phyloP scores from a whole-genome alignment of 2,797 vertebrate species.

The Rachycentron canadum region DNA sequence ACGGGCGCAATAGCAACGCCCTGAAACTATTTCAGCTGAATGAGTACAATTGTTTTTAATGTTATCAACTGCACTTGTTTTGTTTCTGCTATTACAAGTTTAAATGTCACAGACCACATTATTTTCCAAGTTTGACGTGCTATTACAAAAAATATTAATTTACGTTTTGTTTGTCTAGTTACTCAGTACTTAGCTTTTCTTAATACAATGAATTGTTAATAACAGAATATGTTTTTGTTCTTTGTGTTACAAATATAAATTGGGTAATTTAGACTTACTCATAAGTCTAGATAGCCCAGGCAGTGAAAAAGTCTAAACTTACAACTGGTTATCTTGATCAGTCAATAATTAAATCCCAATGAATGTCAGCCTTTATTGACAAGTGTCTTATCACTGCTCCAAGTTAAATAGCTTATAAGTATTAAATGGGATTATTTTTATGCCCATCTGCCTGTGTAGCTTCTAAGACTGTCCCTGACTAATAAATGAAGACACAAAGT shows the following conservation, averaged over 20 bases:
- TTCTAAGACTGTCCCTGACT: no score
- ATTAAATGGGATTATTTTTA: neutral
- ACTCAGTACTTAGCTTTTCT: no score
- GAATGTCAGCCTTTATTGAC: neutral
- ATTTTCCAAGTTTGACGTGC: neutral
- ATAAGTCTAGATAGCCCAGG: neutral
- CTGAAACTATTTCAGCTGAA: no score
- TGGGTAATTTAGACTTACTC: neutral
- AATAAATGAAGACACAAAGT: neutral
- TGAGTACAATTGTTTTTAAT: no score
- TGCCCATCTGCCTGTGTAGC: no score
- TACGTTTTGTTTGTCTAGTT: no score
- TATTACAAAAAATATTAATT: neutral
- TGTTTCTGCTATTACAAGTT: no score
- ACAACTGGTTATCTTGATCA: neutral
- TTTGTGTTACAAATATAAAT: neutral
- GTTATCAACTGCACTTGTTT: no score
- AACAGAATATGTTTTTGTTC: neutral
- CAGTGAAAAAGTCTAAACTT: neutral
- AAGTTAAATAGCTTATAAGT: neutral
- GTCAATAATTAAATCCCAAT: neutral
- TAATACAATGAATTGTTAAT: no score
- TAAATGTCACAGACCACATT: neutral
- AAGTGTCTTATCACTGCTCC: neutral
- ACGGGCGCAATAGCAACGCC: no score